Conservation (phyloP, 2,797 vertebrate genomes). For the Remorina albescens region DNA sequence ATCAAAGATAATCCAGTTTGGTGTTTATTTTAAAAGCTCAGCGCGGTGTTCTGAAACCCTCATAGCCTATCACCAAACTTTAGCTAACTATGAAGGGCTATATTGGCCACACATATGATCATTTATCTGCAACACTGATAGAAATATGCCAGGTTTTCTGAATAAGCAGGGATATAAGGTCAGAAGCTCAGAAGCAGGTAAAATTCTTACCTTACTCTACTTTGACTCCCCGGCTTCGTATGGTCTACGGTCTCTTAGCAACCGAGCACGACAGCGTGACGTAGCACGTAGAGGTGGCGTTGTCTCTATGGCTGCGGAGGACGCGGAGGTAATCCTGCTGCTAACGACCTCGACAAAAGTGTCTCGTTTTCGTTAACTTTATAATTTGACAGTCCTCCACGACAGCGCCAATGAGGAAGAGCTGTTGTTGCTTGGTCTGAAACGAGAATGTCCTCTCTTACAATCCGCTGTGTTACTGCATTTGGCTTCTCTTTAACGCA, state of each 20-base stretch:
- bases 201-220: slow-evolving; percentile 13
- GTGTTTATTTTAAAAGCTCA: no score
- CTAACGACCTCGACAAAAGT: slow-evolving; percentile 2
- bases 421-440: rapidly evolving
- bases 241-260: slow-evolving; percentile 50
- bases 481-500: slow-evolving; percentile 20
- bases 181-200: background rate
- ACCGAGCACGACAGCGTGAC: slow-evolving; percentile 59
- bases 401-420: rapidly evolving
- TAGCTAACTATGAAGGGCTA: no score
- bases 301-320: slow-evolving; percentile 80
- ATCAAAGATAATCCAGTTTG: background rate
- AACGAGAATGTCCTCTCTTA: background rate
- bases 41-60: background rate
- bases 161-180: background rate
- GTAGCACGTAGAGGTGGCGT: slow-evolving; percentile 55
- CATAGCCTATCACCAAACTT: no score
- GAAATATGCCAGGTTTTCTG: background rate
- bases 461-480: background rate
- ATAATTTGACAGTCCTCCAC: background rate
- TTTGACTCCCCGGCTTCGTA: background rate
- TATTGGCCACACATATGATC: background rate
- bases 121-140: rapidly evolving
- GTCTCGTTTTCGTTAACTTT: background rate
- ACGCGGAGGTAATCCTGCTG: slow-evolving; percentile 68